These are phyloP conservation scores for Apotomis turbidana DNA, from an alignment of 2,888 invertebrate species.

Conservation along the genomic window DNA sequence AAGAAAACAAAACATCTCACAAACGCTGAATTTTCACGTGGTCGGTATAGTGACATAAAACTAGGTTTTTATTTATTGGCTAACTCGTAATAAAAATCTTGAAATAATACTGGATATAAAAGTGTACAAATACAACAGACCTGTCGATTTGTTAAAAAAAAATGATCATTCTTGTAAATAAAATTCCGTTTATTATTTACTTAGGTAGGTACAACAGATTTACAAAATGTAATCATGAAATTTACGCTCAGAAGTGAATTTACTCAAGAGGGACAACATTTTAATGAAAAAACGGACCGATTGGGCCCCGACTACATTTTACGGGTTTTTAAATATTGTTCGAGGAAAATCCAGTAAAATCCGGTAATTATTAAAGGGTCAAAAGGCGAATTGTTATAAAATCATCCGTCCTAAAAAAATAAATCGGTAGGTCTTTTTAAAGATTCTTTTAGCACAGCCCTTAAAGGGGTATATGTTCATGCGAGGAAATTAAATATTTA, in stretches of 20 bases:
- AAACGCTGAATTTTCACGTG: no score
- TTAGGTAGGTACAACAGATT: background rate
- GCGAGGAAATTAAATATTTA: conserved; percentile 2
- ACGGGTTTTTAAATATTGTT: conserved; percentile 18
- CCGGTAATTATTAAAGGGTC: conserved; percentile 20
- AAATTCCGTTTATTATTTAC: no score
- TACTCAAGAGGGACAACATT: conserved; percentile 9
- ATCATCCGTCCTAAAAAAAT: conserved; percentile 38
- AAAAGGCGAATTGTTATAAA: conserved; percentile 36
- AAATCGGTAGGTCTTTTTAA: conserved; percentile 8
- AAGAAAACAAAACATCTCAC: no score
- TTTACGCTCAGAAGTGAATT: conserved; percentile 14
- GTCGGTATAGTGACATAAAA: no score
- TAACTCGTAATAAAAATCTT: no score
- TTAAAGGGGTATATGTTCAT: background rate
- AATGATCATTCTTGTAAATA: no score
- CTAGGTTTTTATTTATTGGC: no score
- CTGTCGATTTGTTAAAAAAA: no score
- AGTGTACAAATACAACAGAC: no score
- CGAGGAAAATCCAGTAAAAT: conserved; percentile 28
- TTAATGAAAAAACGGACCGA: conserved; percentile 9
- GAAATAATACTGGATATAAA: no score
- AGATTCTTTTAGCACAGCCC: conserved; percentile 23
- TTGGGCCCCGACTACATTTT: background rate
- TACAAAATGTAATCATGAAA: background rate